These are phyloP conservation scores for Hiodon alosoides DNA, from an alignment of 2,113 vertebrate genomes.

Conservation along the genomic window DNA sequence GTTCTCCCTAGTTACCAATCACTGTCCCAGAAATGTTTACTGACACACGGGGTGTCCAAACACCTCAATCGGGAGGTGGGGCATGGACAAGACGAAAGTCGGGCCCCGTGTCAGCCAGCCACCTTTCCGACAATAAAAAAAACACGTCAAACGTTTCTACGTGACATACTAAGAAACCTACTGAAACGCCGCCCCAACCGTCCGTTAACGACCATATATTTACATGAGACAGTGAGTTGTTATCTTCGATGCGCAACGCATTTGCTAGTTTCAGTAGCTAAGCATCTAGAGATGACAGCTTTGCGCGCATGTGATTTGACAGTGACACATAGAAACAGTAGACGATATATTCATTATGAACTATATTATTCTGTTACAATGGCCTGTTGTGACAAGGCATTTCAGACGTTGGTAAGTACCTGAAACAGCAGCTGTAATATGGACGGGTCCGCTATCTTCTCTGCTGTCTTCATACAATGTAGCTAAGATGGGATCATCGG, in stretches of 20 bases:
- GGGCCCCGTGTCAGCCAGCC: slow-evolving; percentile 56
- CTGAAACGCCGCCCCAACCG: neutral
- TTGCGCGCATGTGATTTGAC: slow-evolving; percentile 24
- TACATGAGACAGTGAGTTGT: slow-evolving; percentile 18
- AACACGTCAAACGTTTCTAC: slow-evolving; percentile 23
- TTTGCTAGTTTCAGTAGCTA: slow-evolving; percentile 44
- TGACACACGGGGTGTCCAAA: slow-evolving; percentile 47
- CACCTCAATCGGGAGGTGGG: slow-evolving; percentile 44
- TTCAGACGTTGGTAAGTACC: slow-evolving; percentile 52
- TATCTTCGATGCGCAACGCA: slow-evolving; percentile 54
- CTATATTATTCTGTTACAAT: slow-evolving; percentile 15
- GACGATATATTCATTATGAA: neutral
- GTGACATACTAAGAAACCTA: neutral
- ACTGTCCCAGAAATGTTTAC: slow-evolving; percentile 24
- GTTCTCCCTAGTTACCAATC: slow-evolving; percentile 59
- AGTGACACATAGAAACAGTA: neutral
- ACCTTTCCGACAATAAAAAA: slow-evolving; percentile 45
- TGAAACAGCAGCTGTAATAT: slow-evolving; percentile 73
- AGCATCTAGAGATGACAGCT: slow-evolving; percentile 41
- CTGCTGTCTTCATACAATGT: slow-evolving; percentile 53
- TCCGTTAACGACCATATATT: neutral
- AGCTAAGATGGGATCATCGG: slow-evolving; percentile 68
- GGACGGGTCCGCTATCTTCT: slow-evolving; percentile 59
- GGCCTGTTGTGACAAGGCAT: slow-evolving; percentile 38
- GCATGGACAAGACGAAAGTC: slow-evolving; percentile 44